Evolutionary conservation across 2,888 invertebrate species (phyloP).

Genomic region (Hydriomena furcata): DNA sequence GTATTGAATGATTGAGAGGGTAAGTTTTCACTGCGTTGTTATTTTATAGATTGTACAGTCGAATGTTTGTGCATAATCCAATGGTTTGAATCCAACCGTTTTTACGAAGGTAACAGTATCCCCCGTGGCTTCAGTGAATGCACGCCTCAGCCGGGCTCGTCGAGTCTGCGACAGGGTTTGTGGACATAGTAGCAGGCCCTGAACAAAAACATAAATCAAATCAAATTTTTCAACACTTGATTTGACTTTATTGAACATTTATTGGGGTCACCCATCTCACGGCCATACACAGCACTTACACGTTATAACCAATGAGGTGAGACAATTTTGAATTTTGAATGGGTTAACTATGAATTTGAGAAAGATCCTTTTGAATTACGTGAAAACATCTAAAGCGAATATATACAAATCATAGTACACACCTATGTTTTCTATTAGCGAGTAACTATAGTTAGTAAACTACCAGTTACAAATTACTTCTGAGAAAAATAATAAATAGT

Average conservation of each 20-base stretch:
- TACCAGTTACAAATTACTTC: background rate
- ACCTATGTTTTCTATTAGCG: slow-evolving; percentile 5
- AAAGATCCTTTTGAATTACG: background rate
- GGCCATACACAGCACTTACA: slow-evolving; percentile 78
- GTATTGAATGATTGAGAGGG: too few relatives aligned
- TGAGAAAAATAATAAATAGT: slow-evolving; percentile 39
- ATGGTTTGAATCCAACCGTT: slow-evolving; percentile 87
- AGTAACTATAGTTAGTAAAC: too few relatives aligned
- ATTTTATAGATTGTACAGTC: slow-evolving; percentile 68
- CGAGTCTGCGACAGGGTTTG: slow-evolving; percentile 95
- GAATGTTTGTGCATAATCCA: slow-evolving; percentile 68
- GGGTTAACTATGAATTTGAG: slow-evolving; percentile 15
- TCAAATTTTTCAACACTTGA: slow-evolving; percentile 58
- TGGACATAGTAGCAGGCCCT: slow-evolving; percentile 95
- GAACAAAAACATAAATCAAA: slow-evolving; percentile 77
- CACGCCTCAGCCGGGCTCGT: slow-evolving; percentile 92
- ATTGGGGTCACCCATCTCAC: slow-evolving; percentile 56
- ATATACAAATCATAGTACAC: slow-evolving; percentile 4
- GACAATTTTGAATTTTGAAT: slow-evolving; percentile 28
- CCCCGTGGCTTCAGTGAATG: slow-evolving; percentile 94
- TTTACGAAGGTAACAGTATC: slow-evolving; percentile 94
- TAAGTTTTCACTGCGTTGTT: slow-evolving; percentile 9
- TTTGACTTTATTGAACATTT: slow-evolving; percentile 53
- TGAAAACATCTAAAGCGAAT: slow-evolving; percentile 20
- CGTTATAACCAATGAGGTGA: slow-evolving; percentile 31